Percentiles rank a stretch among this genome's conserved stretches.
Evolutionary conservation across 2,888 invertebrate genomes (phyloP).

Genomic region (Cephalotes varians): DNA sequence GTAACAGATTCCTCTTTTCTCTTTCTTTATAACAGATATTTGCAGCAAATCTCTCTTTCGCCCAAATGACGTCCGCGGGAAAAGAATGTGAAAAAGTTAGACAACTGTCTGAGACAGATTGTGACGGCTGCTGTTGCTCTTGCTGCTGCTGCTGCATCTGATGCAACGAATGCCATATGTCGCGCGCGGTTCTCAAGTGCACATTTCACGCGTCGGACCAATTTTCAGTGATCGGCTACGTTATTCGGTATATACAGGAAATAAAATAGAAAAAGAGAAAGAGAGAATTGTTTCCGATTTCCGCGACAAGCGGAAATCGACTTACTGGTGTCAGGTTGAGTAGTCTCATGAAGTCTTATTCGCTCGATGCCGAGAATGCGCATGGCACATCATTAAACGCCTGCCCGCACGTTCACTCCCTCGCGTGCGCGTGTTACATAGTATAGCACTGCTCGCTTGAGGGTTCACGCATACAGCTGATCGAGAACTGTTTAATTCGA

Average conservation of each 20-base stretch:
- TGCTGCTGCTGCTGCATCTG: conserved; percentile 56
- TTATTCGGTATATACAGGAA: conserved; percentile 9
- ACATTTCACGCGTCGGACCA: conserved; percentile 36
- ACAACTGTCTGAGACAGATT: conserved; percentile 41
- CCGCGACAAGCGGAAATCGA: conserved; percentile 50
- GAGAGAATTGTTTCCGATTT: conserved; percentile 42
- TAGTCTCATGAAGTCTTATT: conserved; percentile 9
- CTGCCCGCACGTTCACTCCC: too few species aligned
- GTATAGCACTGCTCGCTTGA: not conserved
- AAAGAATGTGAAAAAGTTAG: conserved; percentile 35
- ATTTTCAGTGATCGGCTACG: conserved; percentile 26
- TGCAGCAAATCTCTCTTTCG: conserved; percentile 11
- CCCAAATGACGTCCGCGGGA: conserved; percentile 41
- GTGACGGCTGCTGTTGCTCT: conserved; percentile 21
- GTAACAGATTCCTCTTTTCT: not conserved
- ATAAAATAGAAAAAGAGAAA: not conserved
- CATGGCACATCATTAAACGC: not conserved
- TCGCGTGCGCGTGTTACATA: conserved; percentile 8
- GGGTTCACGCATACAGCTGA: conserved; percentile 21
- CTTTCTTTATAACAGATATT: not conserved
- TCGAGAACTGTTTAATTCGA: conserved; percentile 56
- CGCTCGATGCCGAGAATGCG: conserved; percentile 22
- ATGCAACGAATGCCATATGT: conserved; percentile 64
- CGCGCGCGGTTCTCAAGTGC: conserved; percentile 56
- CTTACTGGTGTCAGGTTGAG: conserved; percentile 32